Conservation (phyloP, 2,113 vertebrate species). For the Seriola rivoliana region DNA sequence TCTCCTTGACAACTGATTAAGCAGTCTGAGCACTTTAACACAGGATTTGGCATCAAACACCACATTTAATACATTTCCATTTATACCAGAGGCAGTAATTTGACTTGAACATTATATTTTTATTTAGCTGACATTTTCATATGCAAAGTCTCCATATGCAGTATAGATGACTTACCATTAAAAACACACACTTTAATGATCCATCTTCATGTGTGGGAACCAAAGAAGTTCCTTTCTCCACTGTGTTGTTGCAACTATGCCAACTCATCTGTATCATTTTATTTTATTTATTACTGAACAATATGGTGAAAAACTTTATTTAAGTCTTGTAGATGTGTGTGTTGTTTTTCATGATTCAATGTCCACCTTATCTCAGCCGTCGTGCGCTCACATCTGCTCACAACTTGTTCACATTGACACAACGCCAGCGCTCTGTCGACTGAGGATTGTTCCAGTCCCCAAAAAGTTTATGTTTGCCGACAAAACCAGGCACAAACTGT, state of each 20-base stretch:
- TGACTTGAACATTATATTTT: background rate
- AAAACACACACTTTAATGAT: background rate
- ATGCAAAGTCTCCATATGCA: background rate
- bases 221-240: background rate
- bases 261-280: conserved; percentile 14
- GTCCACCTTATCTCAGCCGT: conserved; percentile 41
- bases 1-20: too few relatives aligned
- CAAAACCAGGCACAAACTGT: conserved; percentile 57
- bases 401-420: background rate
- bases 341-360: conserved; percentile 31
- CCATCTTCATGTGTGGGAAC: background rate
- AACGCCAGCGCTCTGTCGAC: conserved; percentile 9
- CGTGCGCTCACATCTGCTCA: background rate
- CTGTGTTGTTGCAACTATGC: background rate
- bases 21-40: too few relatives aligned
- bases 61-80: background rate
- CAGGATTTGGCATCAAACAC: background rate
- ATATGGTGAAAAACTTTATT: conserved; percentile 25
- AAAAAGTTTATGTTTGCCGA: conserved; percentile 63
- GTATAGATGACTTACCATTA: background rate
- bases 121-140: background rate
- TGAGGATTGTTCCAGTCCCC: conserved; percentile 40
- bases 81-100: background rate
- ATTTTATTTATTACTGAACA: conserved; percentile 24
- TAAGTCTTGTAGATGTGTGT: background rate